Conservation (phyloP, 2,113 vertebrate genomes). For the Fukomys damarensis region DNA sequence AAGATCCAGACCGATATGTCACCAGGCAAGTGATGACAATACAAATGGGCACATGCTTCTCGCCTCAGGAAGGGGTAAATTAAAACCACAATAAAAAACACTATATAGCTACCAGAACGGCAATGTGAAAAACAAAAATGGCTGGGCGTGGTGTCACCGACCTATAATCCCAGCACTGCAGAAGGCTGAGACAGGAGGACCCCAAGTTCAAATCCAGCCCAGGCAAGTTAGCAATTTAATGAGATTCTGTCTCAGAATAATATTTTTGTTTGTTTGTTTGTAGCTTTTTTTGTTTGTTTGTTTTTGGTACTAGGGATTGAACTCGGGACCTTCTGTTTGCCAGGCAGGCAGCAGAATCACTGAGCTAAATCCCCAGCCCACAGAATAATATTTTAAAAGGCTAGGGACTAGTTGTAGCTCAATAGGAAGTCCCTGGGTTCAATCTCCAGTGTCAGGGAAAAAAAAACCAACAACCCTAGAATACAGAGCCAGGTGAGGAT, state of each 20-base stretch:
- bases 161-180: background rate
- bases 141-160: background rate
- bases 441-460: background rate
- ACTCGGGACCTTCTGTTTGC: too few species aligned
- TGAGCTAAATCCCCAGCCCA: too few species aligned
- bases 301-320: too few species aligned
- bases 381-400: background rate
- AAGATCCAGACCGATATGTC: background rate
- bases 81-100: background rate
- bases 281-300: too few species aligned
- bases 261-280: too few species aligned
- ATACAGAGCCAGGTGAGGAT: rapidly evolving
- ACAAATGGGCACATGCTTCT: background rate
- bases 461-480: background rate
- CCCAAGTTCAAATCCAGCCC: background rate
- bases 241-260: background rate
- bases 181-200: background rate
- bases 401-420: background rate
- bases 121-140: background rate
- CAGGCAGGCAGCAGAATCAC: too few species aligned
- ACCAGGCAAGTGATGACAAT: background rate
- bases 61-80: background rate
- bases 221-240: background rate
- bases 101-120: background rate
- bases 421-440: background rate